These are phyloP conservation scores for Andrena chrysosceles DNA, from an alignment of 2,888 invertebrate species.

Conservation along the genomic window DNA sequence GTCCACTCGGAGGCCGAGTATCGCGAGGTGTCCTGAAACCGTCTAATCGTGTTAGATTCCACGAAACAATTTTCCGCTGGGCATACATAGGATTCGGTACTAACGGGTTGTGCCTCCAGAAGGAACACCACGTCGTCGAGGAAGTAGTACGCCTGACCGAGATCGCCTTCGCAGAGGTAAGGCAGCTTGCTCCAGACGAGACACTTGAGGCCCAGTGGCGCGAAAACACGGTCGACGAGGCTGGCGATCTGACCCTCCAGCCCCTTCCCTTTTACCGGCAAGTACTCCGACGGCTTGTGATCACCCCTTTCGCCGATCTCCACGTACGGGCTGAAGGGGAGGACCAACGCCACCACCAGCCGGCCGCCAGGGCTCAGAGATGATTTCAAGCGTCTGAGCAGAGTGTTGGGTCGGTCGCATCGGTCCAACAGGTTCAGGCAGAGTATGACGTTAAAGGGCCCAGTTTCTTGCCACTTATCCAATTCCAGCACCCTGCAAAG, in stretches of 20 bases:
- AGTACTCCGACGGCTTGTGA: conserved; percentile 90
- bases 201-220: conserved; percentile 90
- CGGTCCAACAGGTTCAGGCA: conserved; percentile 98
- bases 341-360: conserved; percentile 94
- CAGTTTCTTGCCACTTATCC: conserved; percentile 88
- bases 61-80: neutral
- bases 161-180: conserved; percentile 98
- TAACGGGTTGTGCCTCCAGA: conserved; percentile 85
- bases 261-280: conserved; percentile 88
- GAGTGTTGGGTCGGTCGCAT: conserved; percentile 93
- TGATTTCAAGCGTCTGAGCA: conserved; percentile 91
- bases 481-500: conserved; percentile 89
- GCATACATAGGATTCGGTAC: conserved; percentile 21
- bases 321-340: conserved; percentile 97
- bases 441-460: conserved; percentile 91
- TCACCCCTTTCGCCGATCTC: conserved; percentile 92
- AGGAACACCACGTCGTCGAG: conserved; percentile 96
- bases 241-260: conserved; percentile 93
- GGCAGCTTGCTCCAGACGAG: conserved; percentile 96
- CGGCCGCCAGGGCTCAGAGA: conserved; percentile 91
- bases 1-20: conserved; percentile 51
- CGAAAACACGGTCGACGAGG: conserved; percentile 88
- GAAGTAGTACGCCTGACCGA: conserved; percentile 96
- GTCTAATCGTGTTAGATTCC: conserved; percentile 14
- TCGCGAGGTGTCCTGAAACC: conserved; percentile 62